Percentiles rank a stretch among this genome's conserved stretches.
Conservation (phyloP, 2,888 invertebrate species). For the Gastrophysa polygoni region DNA sequence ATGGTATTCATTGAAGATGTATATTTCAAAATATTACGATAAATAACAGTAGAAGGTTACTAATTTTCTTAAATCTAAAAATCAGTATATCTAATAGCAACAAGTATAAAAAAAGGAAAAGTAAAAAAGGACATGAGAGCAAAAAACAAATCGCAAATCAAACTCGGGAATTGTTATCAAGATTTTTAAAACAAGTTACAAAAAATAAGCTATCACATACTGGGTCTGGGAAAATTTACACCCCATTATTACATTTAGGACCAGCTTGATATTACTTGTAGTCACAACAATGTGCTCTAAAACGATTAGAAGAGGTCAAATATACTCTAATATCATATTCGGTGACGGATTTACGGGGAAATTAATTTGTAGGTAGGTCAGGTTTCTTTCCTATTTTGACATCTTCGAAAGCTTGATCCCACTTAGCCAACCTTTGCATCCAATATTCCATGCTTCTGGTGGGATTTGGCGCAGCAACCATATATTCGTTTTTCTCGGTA, state of each 20-base stretch:
- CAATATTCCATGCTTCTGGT: constrained; percentile 47
- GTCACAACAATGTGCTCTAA: not conserved
- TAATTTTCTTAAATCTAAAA: not conserved
- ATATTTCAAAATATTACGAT: not conserved
- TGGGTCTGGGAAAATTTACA: not conserved
- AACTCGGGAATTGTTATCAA: not conserved
- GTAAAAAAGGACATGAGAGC: not conserved
- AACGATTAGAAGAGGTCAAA: not conserved
- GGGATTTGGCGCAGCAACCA: constrained; percentile 7
- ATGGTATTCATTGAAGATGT: not conserved
- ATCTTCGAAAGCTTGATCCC: constrained; percentile 46
- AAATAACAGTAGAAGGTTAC: not conserved
- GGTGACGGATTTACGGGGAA: not conserved
- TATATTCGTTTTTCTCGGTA: constrained; percentile 30
- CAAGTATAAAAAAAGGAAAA: not conserved
- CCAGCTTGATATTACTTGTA: not conserved
- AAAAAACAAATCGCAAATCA: not conserved
- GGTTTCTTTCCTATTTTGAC: constrained; percentile 30
- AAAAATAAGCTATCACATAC: not conserved
- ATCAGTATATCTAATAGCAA: not conserved
- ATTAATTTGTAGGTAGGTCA: not conserved
- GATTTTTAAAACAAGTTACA: not conserved
- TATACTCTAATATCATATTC: not conserved
- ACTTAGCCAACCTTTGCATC: constrained; percentile 49
- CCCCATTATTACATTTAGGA: not conserved